These are phyloP conservation scores for Plebejus melissa DNA, from an alignment of 2,888 invertebrate species.

Conservation along the genomic window DNA sequence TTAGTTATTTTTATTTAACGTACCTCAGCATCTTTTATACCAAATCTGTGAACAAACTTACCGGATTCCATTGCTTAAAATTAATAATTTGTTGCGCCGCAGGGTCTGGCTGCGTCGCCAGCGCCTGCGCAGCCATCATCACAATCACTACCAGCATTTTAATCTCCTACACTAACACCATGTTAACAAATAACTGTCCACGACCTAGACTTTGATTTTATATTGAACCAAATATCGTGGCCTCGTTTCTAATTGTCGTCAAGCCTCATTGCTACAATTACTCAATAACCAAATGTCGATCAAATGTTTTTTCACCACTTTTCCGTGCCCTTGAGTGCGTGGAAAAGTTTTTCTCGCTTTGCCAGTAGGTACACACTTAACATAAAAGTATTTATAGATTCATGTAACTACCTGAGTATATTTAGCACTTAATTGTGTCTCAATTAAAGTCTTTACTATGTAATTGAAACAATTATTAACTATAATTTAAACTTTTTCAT, in stretches of 20 bases:
- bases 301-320: conserved; percentile 23
- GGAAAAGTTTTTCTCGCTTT: conserved; percentile 2
- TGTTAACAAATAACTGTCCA: conserved; percentile 33
- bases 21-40: not conserved
- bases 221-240: conserved; percentile 38
- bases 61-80: conserved; percentile 50
- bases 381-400: not conserved
- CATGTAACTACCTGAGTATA: no score
- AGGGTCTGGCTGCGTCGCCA: conserved; percentile 42
- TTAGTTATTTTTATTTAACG: not conserved
- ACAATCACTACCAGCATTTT: conserved; percentile 35
- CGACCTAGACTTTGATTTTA: conserved; percentile 36
- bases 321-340: conserved; percentile 10
- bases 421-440: no score
- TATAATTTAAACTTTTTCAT: no score
- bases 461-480: no score
- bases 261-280: conserved; percentile 36
- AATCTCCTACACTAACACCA: conserved; percentile 28
- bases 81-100: conserved; percentile 51
- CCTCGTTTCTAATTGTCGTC: conserved; percentile 38
- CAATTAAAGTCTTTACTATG: no score
- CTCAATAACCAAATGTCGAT: conserved; percentile 33
- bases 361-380: not conserved
- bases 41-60: conserved; percentile 36
- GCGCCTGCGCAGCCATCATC: conserved; percentile 37